phyloP scores from a whole-genome alignment of 2,888 invertebrate genomes.

The Machimus atricapillus region DNA sequence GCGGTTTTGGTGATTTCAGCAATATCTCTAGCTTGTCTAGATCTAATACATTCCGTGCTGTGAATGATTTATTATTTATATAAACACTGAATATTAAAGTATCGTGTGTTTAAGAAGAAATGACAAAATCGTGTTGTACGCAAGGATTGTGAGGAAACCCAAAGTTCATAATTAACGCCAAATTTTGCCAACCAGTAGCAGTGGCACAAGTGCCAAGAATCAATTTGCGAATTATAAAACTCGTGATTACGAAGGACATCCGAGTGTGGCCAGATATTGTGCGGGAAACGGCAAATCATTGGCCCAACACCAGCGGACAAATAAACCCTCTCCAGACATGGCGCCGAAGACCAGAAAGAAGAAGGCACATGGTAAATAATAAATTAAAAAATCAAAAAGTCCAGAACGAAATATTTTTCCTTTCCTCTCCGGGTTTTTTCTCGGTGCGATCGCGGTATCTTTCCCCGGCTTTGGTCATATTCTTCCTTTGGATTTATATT shows the following conservation, averaged over 20 bases:
- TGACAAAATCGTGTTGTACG: background rate
- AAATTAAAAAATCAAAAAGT: conserved; percentile 51
- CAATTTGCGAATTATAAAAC: background rate
- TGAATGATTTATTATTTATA: background rate
- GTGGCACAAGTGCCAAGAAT: background rate
- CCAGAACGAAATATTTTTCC: conserved; percentile 34
- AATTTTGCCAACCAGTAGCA: background rate
- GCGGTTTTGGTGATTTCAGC: background rate
- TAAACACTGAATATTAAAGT: background rate
- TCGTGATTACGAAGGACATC: background rate
- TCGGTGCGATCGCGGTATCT: background rate
- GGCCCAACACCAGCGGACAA: conserved; percentile 42
- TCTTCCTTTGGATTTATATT: conserved; percentile 1
- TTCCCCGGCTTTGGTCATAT: background rate
- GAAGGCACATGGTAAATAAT: conserved; percentile 64
- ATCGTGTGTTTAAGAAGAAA: background rate
- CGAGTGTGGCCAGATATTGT: background rate
- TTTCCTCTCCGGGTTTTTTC: conserved; percentile 1
- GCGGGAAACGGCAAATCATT: conserved; percentile 17
- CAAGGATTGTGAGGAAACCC: background rate
- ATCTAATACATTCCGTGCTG: background rate
- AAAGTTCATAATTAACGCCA: background rate
- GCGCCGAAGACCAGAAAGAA: conserved; percentile 64
- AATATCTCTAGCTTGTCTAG: background rate
- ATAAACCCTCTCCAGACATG: conserved; percentile 57